Conservation (phyloP, 1,140 invertebrate species). For the Eumeta japonica region DNA sequence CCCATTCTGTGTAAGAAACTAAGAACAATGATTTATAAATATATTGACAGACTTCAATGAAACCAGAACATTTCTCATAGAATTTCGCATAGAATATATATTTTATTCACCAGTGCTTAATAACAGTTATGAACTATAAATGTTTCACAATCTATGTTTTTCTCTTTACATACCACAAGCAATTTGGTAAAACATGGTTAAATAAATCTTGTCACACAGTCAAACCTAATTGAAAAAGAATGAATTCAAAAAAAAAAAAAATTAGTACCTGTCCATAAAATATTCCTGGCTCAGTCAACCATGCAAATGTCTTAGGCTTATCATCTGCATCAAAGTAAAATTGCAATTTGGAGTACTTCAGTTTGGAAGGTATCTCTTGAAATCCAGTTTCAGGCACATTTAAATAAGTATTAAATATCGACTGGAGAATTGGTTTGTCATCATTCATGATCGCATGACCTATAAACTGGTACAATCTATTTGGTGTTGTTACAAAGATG, state of each 20-base stretch:
- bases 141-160: no score
- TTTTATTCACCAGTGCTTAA: no score
- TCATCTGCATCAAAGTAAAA: conserved; percentile 71
- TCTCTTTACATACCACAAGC: no score
- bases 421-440: conserved; percentile 77
- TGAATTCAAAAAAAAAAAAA: conserved; percentile 2
- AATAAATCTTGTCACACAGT: no score
- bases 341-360: conserved; percentile 78
- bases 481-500: conserved; percentile 81
- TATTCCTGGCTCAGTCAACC: conserved; percentile 79
- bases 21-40: no score
- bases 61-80: no score
- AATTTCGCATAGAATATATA: no score
- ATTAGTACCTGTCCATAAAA: conserved; percentile 69
- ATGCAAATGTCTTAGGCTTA: conserved; percentile 78
- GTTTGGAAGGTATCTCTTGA: conserved; percentile 72
- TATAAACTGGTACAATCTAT: conserved; percentile 82
- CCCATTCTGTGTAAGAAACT: no score
- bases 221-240: neutral
- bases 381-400: conserved; percentile 72
- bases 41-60: no score
- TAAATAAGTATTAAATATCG: conserved; percentile 81
- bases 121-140: no score
- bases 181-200: no score
- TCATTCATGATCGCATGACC: conserved; percentile 69